phyloP scores from a whole-genome alignment of 2,888 invertebrate species.

The Elmis aenea region DNA sequence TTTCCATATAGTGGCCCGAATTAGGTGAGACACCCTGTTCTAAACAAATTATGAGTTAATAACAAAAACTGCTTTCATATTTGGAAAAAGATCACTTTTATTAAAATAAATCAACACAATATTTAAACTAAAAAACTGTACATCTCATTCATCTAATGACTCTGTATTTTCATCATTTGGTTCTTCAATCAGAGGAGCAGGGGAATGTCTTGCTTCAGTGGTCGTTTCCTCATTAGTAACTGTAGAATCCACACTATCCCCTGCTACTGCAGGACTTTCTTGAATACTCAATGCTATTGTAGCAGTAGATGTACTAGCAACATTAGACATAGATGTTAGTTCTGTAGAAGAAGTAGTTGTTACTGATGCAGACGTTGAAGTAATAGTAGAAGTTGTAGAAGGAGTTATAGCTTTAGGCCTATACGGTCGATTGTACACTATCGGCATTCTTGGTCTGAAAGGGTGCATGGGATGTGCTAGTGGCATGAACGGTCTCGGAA shows the following conservation, averaged over 20 bases:
- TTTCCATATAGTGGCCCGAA: too few relatives aligned
- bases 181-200: too few relatives aligned
- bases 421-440: conserved; percentile 3
- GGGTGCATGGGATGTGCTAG: conserved; percentile 8
- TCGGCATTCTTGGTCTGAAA: conserved; percentile 9
- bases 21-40: too few relatives aligned
- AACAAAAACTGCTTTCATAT: too few relatives aligned
- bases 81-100: too few relatives aligned
- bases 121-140: too few relatives aligned
- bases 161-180: too few relatives aligned
- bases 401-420: conserved; percentile 3
- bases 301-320: neutral
- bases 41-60: too few relatives aligned
- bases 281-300: neutral
- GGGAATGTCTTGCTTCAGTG: too few relatives aligned
- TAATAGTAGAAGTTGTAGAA: too few relatives aligned
- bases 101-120: too few relatives aligned
- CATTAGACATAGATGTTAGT: neutral
- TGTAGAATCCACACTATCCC: neutral
- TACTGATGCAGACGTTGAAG: neutral
- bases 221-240: neutral
- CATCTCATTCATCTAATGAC: too few relatives aligned
- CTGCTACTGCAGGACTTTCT: neutral
- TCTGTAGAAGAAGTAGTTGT: neutral
- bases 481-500: conserved; percentile 9